Base-by-base conservation (phyloP, 2,113 vertebrate species). In the Aplodontia rufa region DNA sequence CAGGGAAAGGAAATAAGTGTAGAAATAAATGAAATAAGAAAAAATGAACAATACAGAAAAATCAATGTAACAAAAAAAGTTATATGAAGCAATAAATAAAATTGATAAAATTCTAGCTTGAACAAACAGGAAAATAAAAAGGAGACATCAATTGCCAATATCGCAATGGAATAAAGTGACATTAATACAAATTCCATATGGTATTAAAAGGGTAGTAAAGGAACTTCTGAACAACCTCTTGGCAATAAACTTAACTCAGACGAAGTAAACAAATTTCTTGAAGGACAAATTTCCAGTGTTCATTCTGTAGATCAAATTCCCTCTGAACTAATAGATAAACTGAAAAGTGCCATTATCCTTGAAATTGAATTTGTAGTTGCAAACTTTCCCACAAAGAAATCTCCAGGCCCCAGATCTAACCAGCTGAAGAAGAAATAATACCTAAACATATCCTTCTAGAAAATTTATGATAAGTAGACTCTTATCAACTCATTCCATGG, bases 1-100 rank as follows among this genome's bases (percentile, higher is more conserved):
- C 49, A 94, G 8, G 88, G n/a, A 60, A 81, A 40, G 30, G 45
- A 86, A 89, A 93, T 74, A 92, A 79, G 6, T 45, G 5, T 26
- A 90, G 32, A 90, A 74, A 80, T 92, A 81, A 93, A 58, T 89
- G 51, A 91, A 91, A 60, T 5, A 94, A 22, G 68, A 78, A 79
- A 94, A 87, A 22, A 13, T n/a, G 58, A 79, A 84, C 1, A 80
- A 69, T 49, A 86, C 1, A 81, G n/a, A 28, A 95, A 90, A 90
- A 42, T 81, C 58, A 96, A 12, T 91, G 42, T 76, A 88, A 49
- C 10, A 75, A 90, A 95, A 92, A 3, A 6, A 58, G 4, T 80
- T 92, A 74, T 49, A 60, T 51, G 45, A 42, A 84, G 84, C 22
- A 79, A 83, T 89, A 30, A 83, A 87, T 90, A 79, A 78, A 92